Conservation (phyloP, 37 sponge, comb jelly and placozoan species). For the Agelas oroides region DNA sequence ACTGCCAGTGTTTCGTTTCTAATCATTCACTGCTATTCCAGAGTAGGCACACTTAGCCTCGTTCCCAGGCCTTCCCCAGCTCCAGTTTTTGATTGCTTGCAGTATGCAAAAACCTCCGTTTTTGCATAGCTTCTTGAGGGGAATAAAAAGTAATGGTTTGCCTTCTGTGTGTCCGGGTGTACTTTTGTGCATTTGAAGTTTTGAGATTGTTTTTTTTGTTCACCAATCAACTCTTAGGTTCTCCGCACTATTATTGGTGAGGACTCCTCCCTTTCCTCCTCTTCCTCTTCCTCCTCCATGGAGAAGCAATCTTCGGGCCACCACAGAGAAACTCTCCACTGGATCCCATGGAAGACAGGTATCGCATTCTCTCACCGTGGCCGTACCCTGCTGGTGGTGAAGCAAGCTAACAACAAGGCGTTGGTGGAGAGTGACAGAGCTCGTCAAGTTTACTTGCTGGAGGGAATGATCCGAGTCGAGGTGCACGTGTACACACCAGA, state of each 20-base stretch:
- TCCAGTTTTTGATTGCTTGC: too few species aligned
- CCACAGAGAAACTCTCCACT: constrained; percentile 33
- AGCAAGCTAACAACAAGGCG: constrained; percentile 21
- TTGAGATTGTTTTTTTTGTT: neutral
- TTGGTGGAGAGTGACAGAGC: neutral
- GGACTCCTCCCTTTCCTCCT: neutral
- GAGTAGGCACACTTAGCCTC: too few species aligned
- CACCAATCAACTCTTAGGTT: neutral
- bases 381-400: constrained; percentile 58
- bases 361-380: constrained; percentile 49
- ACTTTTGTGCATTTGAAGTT: too few species aligned
- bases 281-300: neutral
- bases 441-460: neutral
- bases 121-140: too few species aligned
- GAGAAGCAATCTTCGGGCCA: neutral
- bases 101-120: too few species aligned
- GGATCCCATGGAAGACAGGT: constrained; percentile 81
- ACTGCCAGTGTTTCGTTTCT: too few species aligned
- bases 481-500: constrained; percentile 56
- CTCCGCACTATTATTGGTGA: constrained; percentile 19
- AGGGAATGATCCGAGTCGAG: constrained; percentile 41
- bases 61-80: too few species aligned
- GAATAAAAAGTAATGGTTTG: too few species aligned
- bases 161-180: too few species aligned
- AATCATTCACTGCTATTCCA: too few species aligned